Percentiles rank a stretch among this genome's conserved stretches.
Evolutionary conservation across 2,113 vertebrate genomes (phyloP).

Genomic region (Thomomys bottae): DNA sequence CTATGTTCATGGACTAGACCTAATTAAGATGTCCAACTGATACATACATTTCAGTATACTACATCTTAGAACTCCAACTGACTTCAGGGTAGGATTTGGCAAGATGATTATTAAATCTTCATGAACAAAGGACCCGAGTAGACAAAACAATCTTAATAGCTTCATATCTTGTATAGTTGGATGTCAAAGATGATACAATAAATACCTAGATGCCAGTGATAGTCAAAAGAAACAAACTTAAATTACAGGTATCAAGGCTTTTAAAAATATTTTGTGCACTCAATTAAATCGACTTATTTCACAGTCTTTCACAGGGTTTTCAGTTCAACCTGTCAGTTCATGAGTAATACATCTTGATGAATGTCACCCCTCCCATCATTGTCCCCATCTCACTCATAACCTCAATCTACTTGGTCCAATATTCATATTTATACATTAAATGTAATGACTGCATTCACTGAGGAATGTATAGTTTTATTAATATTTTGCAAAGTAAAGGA

Average conservation of each 20-base stretch:
- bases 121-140: background rate
- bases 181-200: background rate
- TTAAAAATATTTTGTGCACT: background rate
- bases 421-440: no score
- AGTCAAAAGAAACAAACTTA: background rate
- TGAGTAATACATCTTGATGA: no score
- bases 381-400: no score
- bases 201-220: background rate
- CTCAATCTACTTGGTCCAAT: no score
- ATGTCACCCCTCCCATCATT: no score
- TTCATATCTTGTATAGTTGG: background rate
- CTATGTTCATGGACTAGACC: background rate
- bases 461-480: background rate
- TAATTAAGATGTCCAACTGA: background rate
- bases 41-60: background rate
- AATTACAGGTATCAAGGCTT: background rate
- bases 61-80: background rate
- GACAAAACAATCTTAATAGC: background rate
- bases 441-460: no score
- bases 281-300: background rate
- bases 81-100: background rate
- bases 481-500: slow-evolving; percentile 7
- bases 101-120: background rate
- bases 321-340: no score
- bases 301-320: background rate